Percentiles rank a stretch among this genome's conserved stretches.
These are phyloP conservation scores for Drosophila sucinea DNA, from an alignment of 1,140 invertebrate species.

Conservation along the genomic window DNA sequence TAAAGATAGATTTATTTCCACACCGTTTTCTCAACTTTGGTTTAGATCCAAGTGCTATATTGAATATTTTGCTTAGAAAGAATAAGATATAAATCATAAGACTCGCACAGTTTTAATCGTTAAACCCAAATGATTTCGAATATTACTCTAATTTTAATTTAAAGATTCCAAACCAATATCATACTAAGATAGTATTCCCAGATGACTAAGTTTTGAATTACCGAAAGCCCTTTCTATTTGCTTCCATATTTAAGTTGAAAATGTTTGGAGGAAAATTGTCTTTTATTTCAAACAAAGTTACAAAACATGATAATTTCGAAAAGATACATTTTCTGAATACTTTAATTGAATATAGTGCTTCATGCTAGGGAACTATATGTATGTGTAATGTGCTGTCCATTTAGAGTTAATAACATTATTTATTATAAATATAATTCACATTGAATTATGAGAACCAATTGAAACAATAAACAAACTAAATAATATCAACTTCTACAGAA, in stretches of 20 bases:
- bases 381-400: conserved; percentile 29
- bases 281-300: conserved; percentile 55
- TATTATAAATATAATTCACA: conserved; percentile 1
- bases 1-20: too few relatives aligned
- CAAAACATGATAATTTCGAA: conserved; percentile 21
- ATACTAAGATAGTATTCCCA: too few relatives aligned
- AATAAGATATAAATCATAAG: too few relatives aligned
- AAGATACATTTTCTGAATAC: conserved; percentile 28
- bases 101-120: too few relatives aligned
- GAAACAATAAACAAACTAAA: conserved; percentile 21
- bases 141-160: too few relatives aligned
- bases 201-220: too few relatives aligned
- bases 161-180: too few relatives aligned
- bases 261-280: conserved; percentile 37
- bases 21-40: too few relatives aligned
- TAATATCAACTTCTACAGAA: conserved; percentile 46
- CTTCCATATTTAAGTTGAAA: neutral
- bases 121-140: too few relatives aligned
- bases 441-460: conserved; percentile 15
- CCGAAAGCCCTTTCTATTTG: too few relatives aligned
- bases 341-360: conserved; percentile 55
- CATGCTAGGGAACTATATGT: conserved; percentile 60
- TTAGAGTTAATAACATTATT: conserved; percentile 30
- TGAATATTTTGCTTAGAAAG: too few relatives aligned
- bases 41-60: too few relatives aligned